phyloP scores from a whole-genome alignment of 1,140 invertebrate species.

The Aphelinus certus region DNA sequence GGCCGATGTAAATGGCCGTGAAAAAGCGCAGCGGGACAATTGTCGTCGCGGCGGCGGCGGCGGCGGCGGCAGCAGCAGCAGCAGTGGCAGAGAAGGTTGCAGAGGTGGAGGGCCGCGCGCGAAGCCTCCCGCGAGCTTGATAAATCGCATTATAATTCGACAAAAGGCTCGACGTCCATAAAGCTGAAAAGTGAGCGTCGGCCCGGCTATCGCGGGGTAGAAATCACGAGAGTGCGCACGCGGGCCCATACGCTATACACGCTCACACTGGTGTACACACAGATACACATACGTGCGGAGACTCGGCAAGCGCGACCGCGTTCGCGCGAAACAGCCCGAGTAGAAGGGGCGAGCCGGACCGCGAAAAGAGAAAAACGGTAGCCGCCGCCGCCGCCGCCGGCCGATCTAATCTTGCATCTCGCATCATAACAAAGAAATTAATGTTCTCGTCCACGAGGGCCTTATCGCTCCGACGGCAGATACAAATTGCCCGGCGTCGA shows the following conservation, averaged over 20 bases:
- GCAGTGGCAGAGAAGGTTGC: too few relatives aligned
- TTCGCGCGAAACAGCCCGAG: too few relatives aligned
- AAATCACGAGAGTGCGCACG: conserved; percentile 13
- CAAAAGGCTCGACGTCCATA: conserved; percentile 22
- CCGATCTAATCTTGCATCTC: conserved; percentile 48
- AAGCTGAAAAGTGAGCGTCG: conserved; percentile 22
- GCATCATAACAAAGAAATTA: conserved; percentile 52
- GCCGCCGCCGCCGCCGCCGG: conserved; percentile 20
- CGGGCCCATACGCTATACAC: neutral
- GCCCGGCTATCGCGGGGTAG: conserved; percentile 17
- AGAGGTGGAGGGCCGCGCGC: too few relatives aligned
- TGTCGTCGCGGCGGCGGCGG: too few relatives aligned
- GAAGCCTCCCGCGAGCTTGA: neutral
- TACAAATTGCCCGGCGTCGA: conserved; percentile 49
- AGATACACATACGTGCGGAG: conserved; percentile 22
- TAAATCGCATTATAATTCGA: conserved; percentile 38
- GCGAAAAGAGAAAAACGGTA: conserved; percentile 37
- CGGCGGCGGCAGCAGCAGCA: too few relatives aligned
- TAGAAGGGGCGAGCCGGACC: neutral
- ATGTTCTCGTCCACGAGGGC: conserved; percentile 43
- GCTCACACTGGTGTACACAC: neutral
- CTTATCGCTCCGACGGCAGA: conserved; percentile 47
- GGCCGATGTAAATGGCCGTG: too few relatives aligned
- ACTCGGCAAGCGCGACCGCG: neutral
- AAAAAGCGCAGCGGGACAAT: too few relatives aligned